Evolutionary conservation across 2,888 invertebrate species (phyloP).

Genomic region (Podabrus alpinus): DNA sequence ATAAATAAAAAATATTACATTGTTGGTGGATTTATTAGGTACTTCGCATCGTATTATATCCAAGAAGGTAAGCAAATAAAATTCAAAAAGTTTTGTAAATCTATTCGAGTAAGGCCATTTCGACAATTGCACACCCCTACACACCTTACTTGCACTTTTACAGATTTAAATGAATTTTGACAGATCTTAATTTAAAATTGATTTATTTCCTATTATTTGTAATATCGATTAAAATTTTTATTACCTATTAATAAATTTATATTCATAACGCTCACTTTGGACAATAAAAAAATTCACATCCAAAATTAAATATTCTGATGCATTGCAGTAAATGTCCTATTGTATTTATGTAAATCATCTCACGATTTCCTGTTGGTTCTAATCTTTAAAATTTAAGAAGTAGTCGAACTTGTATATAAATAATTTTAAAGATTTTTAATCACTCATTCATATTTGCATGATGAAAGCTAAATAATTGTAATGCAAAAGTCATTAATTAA

Average conservation of each 20-base stretch:
- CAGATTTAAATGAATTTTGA: not conserved
- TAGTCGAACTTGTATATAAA: not conserved
- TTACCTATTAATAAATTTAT: not conserved
- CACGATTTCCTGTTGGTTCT: conserved; percentile 3
- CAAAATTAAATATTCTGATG: not conserved
- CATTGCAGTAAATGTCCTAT: not conserved
- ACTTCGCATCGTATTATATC: not conserved
- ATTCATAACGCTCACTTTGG: not conserved
- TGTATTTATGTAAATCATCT: conserved; percentile 9
- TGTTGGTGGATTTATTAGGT: not conserved
- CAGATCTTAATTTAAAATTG: not conserved
- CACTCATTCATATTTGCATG: not conserved
- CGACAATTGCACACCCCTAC: not conserved
- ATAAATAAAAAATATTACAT: not conserved
- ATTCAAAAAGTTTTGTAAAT: not conserved
- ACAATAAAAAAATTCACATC: not conserved
- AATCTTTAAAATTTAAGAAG: not conserved
- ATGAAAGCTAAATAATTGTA: not conserved
- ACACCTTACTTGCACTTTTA: not conserved
- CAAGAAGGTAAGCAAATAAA: not conserved
- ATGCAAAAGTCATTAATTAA: not conserved
- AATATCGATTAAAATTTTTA: not conserved
- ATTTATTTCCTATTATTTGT: not conserved
- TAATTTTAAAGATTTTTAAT: not conserved
- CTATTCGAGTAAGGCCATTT: not conserved